Evolutionary conservation across 1,140 invertebrate genomes (phyloP), one percentile per base, ranked within the genome.

Genomic region (Pristionchus pacificus): DNA sequence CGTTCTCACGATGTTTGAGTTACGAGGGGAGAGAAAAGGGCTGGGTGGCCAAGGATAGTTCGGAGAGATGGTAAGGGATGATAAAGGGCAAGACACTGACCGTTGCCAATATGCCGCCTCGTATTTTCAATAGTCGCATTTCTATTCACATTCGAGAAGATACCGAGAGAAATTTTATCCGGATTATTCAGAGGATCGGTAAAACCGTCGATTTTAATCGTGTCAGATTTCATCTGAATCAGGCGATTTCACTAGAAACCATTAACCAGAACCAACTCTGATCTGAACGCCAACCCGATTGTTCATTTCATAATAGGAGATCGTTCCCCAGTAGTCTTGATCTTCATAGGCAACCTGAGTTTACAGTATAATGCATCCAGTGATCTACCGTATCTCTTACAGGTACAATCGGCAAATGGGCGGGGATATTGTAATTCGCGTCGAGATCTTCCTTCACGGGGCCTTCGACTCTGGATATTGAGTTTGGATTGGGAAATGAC

Each of bases 71-170:
- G 19, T 49, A 49, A 49, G 38, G 38, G 38, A 49, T 49, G 38
- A 49, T 49, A 19, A 49, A 49, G 19, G 6, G 19, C 19, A 49
- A 49, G 38, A 6, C 38, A 49, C 32, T 62, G 66, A 87, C 88
- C 88, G 85, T 87, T 88, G 27, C 87, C 87, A 79, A 88, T 88
- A 78, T 88, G 87, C 64, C 87, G 78, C 57, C 88, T 76, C 14
- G 88, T 89, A 71, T 88, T 88, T 78, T 88, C 88, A 70, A 89
- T 88, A 2, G 87, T 88, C 24, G 86, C 86, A 78, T 89, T 88
- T 65, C 88, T 79, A 76, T 89, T 88, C n/a, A 88, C 88, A 83
- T 89, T 88, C 2, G 88, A 88, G 24, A 88, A 77, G 0, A 87
- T 78, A 25, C 88, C 88, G 2, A 88, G 80, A 80, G 88, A 89